Conservation (phyloP, 1,140 invertebrate genomes). For the Bombyx mori region DNA sequence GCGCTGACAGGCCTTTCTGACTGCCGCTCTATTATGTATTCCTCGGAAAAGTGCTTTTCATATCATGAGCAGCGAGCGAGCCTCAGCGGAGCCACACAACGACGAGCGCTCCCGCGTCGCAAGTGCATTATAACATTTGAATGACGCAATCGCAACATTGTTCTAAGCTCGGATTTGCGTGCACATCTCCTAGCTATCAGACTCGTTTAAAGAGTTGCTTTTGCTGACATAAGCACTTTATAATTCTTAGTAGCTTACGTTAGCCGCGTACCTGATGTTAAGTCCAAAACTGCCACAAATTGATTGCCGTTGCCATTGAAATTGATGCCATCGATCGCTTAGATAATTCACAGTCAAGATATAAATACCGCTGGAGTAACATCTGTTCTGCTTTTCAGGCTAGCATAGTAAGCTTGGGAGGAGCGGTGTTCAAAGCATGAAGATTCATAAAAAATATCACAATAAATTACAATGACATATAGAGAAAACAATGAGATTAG, state of each 20-base stretch:
- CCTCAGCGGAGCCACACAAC: slow-evolving; percentile 45
- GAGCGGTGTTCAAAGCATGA: too few species aligned
- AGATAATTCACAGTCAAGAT: too few species aligned
- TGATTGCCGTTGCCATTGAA: too few species aligned
- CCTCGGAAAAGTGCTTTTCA: slow-evolving; percentile 60
- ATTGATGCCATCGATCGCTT: too few species aligned
- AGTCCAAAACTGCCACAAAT: too few species aligned
- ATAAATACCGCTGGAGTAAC: too few species aligned
- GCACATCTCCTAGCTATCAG: slow-evolving; percentile 35
- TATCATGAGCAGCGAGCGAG: slow-evolving; percentile 49
- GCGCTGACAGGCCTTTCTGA: slow-evolving; percentile 26
- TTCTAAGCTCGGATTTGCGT: slow-evolving; percentile 38
- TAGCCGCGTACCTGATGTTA: neutral
- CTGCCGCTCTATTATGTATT: slow-evolving; percentile 55
- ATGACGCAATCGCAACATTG: slow-evolving; percentile 57
- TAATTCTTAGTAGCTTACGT: slow-evolving; percentile 1
- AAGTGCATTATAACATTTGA: slow-evolving; percentile 49
- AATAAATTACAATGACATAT: too few species aligned
- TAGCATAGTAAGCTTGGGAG: too few species aligned
- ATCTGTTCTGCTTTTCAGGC: too few species aligned
- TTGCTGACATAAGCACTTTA: neutral
- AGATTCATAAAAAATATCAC: too few species aligned
- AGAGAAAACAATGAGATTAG: too few species aligned
- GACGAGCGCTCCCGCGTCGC: slow-evolving; percentile 41
- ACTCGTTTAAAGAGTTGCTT: slow-evolving; percentile 12